Evolutionary conservation across 2,797 vertebrate genomes (phyloP).

Genomic region (Aratinga solstitialis): DNA sequence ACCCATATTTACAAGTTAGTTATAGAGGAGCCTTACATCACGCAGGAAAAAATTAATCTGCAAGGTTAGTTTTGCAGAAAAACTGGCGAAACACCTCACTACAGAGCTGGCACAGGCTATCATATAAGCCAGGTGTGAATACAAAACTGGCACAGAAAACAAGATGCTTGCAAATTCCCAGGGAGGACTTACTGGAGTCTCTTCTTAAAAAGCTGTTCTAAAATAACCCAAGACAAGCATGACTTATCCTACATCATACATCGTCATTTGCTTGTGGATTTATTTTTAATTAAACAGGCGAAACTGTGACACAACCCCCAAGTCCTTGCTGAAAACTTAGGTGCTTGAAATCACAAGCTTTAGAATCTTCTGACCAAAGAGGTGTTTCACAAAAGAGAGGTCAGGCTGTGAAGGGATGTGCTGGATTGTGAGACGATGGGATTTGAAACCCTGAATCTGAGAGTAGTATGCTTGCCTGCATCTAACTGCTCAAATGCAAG

Average conservation of each 20-base stretch:
- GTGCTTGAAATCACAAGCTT: neutral
- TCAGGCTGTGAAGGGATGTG: neutral
- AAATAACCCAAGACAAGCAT: neutral
- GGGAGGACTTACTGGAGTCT: neutral
- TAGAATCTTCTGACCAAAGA: neutral
- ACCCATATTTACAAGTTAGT: neutral
- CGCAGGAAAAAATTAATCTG: neutral
- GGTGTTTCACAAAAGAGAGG: neutral
- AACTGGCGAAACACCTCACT: neutral
- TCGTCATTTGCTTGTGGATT: neutral
- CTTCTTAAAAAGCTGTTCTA: neutral
- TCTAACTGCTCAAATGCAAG: neutral
- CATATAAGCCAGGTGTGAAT: neutral
- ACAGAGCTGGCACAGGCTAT: neutral
- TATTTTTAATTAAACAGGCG: neutral
- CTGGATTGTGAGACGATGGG: neutral
- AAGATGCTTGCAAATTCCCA: neutral
- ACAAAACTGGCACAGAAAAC: neutral
- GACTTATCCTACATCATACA: neutral
- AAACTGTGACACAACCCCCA: fast-evolving
- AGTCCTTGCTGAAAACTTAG: neutral
- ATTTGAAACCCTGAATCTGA: neutral
- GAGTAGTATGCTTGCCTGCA: neutral
- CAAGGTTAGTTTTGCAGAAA: neutral
- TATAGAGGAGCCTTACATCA: neutral